Evolutionary conservation across 2,888 invertebrate species (phyloP).

Genomic region (Phyto melanocephala): DNA sequence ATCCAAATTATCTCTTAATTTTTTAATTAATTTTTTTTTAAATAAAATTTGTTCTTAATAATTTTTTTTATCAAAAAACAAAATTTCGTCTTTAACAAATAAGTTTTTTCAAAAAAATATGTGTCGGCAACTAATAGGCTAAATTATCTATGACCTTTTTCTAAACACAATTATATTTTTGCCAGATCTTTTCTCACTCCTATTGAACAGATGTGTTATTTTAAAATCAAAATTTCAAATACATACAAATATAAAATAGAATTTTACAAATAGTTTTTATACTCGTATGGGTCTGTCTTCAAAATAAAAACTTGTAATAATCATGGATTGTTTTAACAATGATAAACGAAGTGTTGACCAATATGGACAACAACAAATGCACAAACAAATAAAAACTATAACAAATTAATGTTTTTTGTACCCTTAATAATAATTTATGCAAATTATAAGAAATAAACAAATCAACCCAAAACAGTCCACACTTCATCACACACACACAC

Average conservation of each 20-base stretch:
- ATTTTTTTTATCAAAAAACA: too few species aligned
- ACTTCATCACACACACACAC: slow-evolving; percentile 5
- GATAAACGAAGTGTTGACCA: slow-evolving; percentile 78
- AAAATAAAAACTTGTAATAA: slow-evolving; percentile 13
- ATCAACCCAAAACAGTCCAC: slow-evolving; percentile 43
- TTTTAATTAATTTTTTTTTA: too few species aligned
- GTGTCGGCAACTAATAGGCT: too few species aligned
- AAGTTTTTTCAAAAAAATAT: too few species aligned
- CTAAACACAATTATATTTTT: not conserved
- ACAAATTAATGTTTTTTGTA: slow-evolving; percentile 62
- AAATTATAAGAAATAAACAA: slow-evolving; percentile 66
- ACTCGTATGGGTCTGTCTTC: not conserved
- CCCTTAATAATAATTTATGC: slow-evolving; percentile 57
- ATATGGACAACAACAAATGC: slow-evolving; percentile 35
- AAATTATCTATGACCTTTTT: too few species aligned
- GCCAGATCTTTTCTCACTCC: not conserved
- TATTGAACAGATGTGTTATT: slow-evolving; percentile 12
- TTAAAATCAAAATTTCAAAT: not conserved
- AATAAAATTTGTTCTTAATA: too few species aligned
- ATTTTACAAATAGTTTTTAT: not conserved
- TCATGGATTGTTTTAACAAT: slow-evolving; percentile 64
- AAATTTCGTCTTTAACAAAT: too few species aligned
- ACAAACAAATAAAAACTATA: slow-evolving; percentile 67
- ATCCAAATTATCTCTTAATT: too few species aligned
- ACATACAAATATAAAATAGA: not conserved